Base-by-base conservation (phyloP, 2,797 vertebrate species). In the Amazona finschi region DNA sequence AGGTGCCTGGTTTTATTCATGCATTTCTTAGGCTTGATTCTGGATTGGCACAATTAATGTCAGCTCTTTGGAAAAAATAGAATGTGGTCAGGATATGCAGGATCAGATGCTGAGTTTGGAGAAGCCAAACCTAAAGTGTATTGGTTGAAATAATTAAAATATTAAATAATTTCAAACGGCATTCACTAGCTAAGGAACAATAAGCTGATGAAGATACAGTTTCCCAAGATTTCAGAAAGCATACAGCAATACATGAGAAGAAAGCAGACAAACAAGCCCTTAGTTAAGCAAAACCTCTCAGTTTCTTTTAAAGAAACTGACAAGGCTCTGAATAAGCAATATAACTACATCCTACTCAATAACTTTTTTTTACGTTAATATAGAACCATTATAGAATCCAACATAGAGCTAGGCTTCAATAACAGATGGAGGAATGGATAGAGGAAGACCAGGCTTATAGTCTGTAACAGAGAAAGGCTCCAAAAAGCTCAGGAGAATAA, bases 141-240 rank as follows among this genome's bases (percentile, higher is more conserved):
- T 9, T 66, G 28, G 6, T 7, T 88, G 49, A 49, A 90, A 75
- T 2, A 64, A 55, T 16, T 80, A 41, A 72, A 93, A 89, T 55
- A 77, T 22, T 41, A 72, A 19, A 61, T 67, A 89, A 62, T 8
- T 78, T 12, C 12, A 91, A 81, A 61, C 5, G 3, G 4, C 15
- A 28, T 25, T 50, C 0, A 0, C 38, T 50, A 12, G 9, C 30
- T 69, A 14, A 7, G 12, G 6, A 66, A 71, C 7, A 87, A 31
- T 6, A 61, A 74, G 22, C 5, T 28, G 9, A 55, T 41, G 28
- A 86, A 58, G 16, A 43, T 6, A 53, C 9, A 55, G 10, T 61
- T 58, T 86, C 69, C 15, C 41, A 53, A 80, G 31, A 8, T 58
- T 84, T 70, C 50, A 78, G 80, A 75, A 83, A 58, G 22, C 15